A percentile compares a stretch with the other conserved stretches of the same genome.
Conservation (phyloP, 2,888 invertebrate species). For the Aspidapion aeneum region DNA sequence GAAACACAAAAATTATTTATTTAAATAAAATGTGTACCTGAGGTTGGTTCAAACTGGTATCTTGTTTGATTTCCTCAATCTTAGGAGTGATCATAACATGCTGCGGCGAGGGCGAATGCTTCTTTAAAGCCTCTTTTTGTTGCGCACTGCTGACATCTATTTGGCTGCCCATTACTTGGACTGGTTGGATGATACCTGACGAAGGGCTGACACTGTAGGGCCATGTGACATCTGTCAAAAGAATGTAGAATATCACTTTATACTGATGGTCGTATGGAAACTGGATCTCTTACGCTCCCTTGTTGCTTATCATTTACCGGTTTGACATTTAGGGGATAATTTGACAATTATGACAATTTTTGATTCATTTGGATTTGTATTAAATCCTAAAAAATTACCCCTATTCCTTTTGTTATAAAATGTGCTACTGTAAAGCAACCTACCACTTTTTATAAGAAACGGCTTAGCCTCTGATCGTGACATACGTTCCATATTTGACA, state of each 20-base stretch:
- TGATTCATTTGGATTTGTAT: too few relatives aligned
- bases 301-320: too few relatives aligned
- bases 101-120: slow-evolving; percentile 43
- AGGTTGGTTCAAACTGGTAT: slow-evolving; percentile 36
- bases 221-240: slow-evolving; percentile 45
- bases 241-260: too few relatives aligned
- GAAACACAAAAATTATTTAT: too few relatives aligned
- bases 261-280: too few relatives aligned
- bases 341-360: too few relatives aligned
- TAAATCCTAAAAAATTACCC: too few relatives aligned
- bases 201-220: slow-evolving; percentile 51
- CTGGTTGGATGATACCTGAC: slow-evolving; percentile 49
- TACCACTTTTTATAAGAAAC: slow-evolving; percentile 48
- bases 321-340: too few relatives aligned
- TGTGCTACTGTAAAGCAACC: too few relatives aligned
- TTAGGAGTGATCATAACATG: slow-evolving; percentile 58
- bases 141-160: not conserved
- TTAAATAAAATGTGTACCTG: too few relatives aligned
- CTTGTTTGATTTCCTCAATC: slow-evolving; percentile 58
- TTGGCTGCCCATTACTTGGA: slow-evolving; percentile 36
- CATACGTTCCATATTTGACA: slow-evolving; percentile 55
- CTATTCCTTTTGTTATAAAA: too few relatives aligned
- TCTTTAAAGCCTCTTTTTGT: slow-evolving; percentile 12
- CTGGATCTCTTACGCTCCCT: too few relatives aligned
- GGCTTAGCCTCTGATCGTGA: slow-evolving; percentile 53